These are phyloP conservation scores for Erpornis zantholeuca DNA, from an alignment of 2,113 vertebrate species.

Conservation along the genomic window DNA sequence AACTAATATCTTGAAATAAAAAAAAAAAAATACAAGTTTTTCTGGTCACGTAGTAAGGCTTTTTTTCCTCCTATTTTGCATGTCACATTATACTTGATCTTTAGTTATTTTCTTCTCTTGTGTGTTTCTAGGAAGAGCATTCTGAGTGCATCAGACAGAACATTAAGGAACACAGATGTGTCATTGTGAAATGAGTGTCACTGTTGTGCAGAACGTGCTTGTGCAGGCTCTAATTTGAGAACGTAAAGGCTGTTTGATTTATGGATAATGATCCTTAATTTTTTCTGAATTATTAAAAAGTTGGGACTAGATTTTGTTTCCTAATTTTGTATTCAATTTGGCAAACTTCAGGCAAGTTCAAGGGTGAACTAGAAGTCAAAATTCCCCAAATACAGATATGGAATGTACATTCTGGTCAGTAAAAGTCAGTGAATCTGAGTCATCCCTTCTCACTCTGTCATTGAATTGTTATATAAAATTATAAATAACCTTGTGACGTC, in stretches of 20 bases:
- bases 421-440: not conserved
- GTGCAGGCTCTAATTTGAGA: not conserved
- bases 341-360: not conserved
- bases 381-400: not conserved
- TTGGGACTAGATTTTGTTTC: not conserved
- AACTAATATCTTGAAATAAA: not conserved
- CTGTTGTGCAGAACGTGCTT: not conserved
- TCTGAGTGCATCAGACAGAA: not conserved
- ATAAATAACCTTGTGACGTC: not conserved
- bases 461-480: not conserved
- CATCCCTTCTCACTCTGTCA: not conserved
- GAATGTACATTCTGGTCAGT: not conserved
- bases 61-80: not conserved
- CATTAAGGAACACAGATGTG: not conserved
- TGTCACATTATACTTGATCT: not conserved
- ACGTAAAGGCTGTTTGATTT: not conserved
- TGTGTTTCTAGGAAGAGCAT: not conserved
- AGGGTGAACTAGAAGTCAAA: not conserved
- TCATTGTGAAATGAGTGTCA: not conserved
- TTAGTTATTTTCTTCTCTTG: not conserved
- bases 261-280: not conserved
- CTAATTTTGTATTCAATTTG: not conserved
- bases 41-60: not conserved
- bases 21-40: not conserved
- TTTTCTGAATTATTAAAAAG: not conserved